Evolutionary conservation across 2,113 vertebrate genomes (phyloP).

Genomic region (Forbesichthys papilliferus): DNA sequence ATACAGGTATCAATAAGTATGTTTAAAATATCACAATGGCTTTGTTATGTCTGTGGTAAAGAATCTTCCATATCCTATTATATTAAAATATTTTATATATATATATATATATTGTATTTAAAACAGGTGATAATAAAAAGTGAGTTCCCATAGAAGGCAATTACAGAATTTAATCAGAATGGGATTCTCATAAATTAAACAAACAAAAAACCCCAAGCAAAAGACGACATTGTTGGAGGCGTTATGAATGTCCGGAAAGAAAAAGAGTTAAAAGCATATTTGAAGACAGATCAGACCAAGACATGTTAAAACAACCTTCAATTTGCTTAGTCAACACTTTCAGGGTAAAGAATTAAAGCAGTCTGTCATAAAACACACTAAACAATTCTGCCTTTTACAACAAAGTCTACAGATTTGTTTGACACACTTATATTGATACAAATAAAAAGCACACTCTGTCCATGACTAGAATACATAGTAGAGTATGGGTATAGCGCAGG

Average conservation of each 20-base stretch:
- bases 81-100: conserved; percentile 75
- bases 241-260: conserved; percentile 49
- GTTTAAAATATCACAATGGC: conserved; percentile 78
- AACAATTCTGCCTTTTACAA: conserved; percentile 23
- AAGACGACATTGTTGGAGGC: conserved; percentile 46
- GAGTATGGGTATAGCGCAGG: conserved; percentile 41
- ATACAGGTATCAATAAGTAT: conserved; percentile 77
- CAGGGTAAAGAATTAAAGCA: conserved; percentile 49
- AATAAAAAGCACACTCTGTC: conserved; percentile 49
- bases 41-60: conserved; percentile 76
- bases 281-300: conserved; percentile 46
- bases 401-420: conserved; percentile 59
- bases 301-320: conserved; percentile 33
- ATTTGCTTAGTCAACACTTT: conserved; percentile 47
- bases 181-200: conserved; percentile 77
- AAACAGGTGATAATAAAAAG: conserved; percentile 74
- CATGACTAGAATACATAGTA: conserved; percentile 18
- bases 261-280: conserved; percentile 4
- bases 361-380: conserved; percentile 14
- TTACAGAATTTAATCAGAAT: conserved; percentile 73
- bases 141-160: conserved; percentile 78
- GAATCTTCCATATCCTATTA: conserved; percentile 76
- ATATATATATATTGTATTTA: conserved; percentile 71
- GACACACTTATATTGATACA: conserved; percentile 54
- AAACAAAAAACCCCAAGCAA: conserved; percentile 34